A percentile compares a stretch with the other conserved stretches of the same genome.
phyloP scores from a whole-genome alignment of 2,888 invertebrate genomes.

The Mesochorus sp. region DNA sequence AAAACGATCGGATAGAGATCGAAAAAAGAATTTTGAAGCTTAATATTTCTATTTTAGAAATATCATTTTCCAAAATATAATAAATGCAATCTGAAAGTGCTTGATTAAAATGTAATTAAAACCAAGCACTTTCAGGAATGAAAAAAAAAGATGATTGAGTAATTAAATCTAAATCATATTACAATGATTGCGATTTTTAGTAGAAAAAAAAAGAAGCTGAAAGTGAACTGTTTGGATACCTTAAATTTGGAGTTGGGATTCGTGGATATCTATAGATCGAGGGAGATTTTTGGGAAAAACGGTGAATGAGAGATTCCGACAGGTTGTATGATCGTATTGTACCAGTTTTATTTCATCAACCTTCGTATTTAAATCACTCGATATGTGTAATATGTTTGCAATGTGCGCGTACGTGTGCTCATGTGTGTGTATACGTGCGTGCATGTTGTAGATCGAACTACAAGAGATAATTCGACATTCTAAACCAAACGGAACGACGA shows the following conservation, averaged over 20 bases:
- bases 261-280: no score
- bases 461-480: constrained; percentile 51
- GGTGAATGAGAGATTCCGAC: constrained; percentile 9
- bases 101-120: no score
- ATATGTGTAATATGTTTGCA: not conserved
- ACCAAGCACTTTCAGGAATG: not conserved
- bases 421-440: not conserved
- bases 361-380: not conserved
- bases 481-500: constrained; percentile 47
- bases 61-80: no score
- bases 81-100: no score
- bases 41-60: no score
- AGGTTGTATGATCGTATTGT: not conserved
- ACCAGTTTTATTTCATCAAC: not conserved
- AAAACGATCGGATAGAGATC: no score
- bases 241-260: not conserved
- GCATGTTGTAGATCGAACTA: constrained; percentile 15
- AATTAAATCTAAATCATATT: constrained; percentile 34
- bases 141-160: constrained; percentile 28
- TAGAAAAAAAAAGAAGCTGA: not conserved
- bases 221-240: not conserved
- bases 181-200: no score
- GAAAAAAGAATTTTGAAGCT: no score
- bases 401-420: not conserved
- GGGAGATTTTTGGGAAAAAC: no score